Evolutionary conservation across 2,797 vertebrate species (phyloP), one percentile per base, ranked within the genome.

Genomic region (Poecile montanus): DNA sequence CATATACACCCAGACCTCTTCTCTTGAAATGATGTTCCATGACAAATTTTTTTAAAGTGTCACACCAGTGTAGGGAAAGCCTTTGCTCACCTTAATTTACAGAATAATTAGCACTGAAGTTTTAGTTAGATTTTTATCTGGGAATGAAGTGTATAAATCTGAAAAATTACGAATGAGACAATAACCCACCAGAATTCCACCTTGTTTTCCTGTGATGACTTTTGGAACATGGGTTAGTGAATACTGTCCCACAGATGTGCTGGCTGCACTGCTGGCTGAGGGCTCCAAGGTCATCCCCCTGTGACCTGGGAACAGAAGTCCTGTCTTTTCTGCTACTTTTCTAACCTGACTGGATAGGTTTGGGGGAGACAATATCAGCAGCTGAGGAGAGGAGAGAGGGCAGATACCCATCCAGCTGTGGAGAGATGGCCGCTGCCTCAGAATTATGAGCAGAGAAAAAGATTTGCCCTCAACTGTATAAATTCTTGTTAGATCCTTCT

Each of bases 251-350:
- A 65, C 29, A 70, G 58, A 29, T 25, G 15, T 26, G n/a, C 20
- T 36, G 19, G 53, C 45, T 76, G 36, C 15, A 21, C 21, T 18
- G 53, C 51, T 70, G 53, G 47, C 48, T 56, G 21, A 13, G 10
- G 0, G 0, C 67, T 61, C 50, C 2, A 4, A 26, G 6, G 16
- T 3, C 57, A 16, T 53, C n/a, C 23, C 7, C 0, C 2, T 8
- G 19, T 6, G 12, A 57, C 19, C 62, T 23, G n/a, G 75, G 42
- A 73, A 70, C 36, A 34, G 34, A 67, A 80, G 10, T 1, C 3
- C 17, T 27, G 32, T 7, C 18, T 4, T 42, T 3, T 42, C 27
- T 54, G 30, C 26, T 79, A 9, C 25, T 62, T 51, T 57, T 85
- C 66, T 58, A 27, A 76, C 48, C 56, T 42, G 30, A 13, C 34